Percentiles rank a stretch among this genome's conserved stretches.
These are phyloP conservation scores for Synergus laeviventris DNA, from an alignment of 2,888 invertebrate species.

Conservation along the genomic window DNA sequence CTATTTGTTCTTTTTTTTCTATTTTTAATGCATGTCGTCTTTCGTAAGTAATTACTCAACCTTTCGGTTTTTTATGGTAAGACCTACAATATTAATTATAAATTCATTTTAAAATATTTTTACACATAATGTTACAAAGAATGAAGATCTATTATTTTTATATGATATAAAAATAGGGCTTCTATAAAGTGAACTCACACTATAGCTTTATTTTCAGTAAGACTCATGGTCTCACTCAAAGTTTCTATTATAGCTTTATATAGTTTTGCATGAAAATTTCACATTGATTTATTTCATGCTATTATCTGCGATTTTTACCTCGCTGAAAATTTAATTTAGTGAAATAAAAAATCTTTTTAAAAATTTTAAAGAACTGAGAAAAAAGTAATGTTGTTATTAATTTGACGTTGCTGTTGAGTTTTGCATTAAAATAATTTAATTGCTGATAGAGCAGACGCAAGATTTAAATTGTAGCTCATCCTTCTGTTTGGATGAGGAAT, in stretches of 20 bases:
- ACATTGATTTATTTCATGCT: background rate
- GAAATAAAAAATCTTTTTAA: background rate
- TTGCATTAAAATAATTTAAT: background rate
- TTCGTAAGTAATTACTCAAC: background rate
- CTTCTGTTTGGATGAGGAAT: constrained; percentile 8
- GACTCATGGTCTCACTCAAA: background rate
- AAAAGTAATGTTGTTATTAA: background rate
- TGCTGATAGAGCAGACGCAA: background rate
- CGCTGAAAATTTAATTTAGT: background rate
- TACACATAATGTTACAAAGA: constrained; percentile 36
- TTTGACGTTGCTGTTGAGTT: background rate
- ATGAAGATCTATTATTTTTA: background rate
- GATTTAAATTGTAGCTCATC: background rate
- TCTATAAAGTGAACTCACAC: background rate
- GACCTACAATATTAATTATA: constrained; percentile 14
- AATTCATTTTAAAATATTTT: constrained; percentile 38
- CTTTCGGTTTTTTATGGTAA: constrained; percentile 27
- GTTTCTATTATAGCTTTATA: background rate
- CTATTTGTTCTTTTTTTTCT: constrained; percentile 41
- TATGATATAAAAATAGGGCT: background rate
- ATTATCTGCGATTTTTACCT: background rate
- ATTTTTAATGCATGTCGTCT: constrained; percentile 50
- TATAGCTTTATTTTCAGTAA: background rate
- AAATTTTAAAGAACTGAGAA: background rate
- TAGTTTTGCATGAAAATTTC: constrained; percentile 14